Evolutionary conservation across 2,888 invertebrate species (phyloP).

Genomic region (Dioctria linearis): DNA sequence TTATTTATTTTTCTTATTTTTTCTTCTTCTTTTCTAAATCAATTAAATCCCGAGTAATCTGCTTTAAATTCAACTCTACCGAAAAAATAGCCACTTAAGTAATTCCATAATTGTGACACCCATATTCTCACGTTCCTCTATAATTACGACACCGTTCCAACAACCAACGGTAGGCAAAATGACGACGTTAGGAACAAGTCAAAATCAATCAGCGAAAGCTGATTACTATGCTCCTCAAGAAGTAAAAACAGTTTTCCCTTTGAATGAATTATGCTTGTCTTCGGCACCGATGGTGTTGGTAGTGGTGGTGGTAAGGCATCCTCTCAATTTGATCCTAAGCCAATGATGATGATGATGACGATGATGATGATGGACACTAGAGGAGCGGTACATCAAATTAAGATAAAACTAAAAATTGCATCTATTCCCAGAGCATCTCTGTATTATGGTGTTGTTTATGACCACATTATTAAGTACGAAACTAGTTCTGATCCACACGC

Average conservation of each 20-base stretch:
- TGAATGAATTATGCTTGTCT: slow-evolving; percentile 33
- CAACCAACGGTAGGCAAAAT: slow-evolving; percentile 16
- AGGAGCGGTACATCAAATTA: slow-evolving; percentile 16
- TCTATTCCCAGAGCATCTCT: slow-evolving; percentile 2
- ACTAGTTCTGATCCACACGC: slow-evolving; percentile 23
- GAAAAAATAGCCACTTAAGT: background rate
- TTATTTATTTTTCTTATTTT: no score
- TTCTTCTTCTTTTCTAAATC: background rate
- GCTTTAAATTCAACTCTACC: slow-evolving; percentile 24
- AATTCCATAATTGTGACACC: slow-evolving; percentile 9
- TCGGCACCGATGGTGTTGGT: background rate
- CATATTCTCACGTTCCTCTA: slow-evolving; percentile 39
- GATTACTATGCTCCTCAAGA: slow-evolving; percentile 25
- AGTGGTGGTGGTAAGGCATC: no score
- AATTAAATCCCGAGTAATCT: background rate
- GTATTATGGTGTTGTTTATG: slow-evolving; percentile 8
- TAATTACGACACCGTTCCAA: background rate
- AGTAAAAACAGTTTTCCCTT: slow-evolving; percentile 26
- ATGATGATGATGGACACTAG: background rate
- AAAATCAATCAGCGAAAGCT: slow-evolving; percentile 33
- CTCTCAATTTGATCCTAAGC: background rate
- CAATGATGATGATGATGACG: background rate
- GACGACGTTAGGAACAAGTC: slow-evolving; percentile 3
- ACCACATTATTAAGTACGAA: slow-evolving; percentile 14
- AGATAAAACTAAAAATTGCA: slow-evolving; percentile 2